These are phyloP conservation scores for Nemotelus nigrinus DNA, from an alignment of 2,888 invertebrate genomes.

Conservation along the genomic window DNA sequence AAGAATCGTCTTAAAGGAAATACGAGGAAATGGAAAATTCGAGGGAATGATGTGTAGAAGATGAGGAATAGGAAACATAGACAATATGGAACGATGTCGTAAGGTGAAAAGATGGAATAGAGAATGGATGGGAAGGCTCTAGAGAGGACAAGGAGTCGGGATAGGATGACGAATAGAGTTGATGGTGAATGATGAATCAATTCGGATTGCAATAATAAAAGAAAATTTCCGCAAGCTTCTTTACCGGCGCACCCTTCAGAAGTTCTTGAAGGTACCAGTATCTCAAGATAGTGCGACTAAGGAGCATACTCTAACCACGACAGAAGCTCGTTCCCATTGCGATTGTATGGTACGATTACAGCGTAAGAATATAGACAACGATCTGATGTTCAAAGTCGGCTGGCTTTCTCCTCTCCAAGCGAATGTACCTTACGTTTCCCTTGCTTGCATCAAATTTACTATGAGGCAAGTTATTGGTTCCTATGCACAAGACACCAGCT, in stretches of 20 bases:
- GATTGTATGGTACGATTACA: neutral
- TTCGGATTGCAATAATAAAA: conserved; percentile 45
- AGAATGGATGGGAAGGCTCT: no score
- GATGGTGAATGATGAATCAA: conserved; percentile 47
- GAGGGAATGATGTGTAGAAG: neutral
- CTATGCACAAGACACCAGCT: neutral
- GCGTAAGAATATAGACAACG: neutral
- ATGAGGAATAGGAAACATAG: neutral
- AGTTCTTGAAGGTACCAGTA: conserved; percentile 35
- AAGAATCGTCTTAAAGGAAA: conserved; percentile 6
- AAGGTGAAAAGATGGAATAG: neutral
- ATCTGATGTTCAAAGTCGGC: neutral
- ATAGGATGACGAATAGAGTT: conserved; percentile 27
- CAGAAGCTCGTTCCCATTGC: neutral
- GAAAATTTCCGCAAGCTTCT: conserved; percentile 11
- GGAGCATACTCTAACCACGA: neutral
- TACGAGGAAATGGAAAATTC: neutral
- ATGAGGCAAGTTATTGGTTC: conserved; percentile 39
- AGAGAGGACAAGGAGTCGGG: neutral
- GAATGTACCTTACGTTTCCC: neutral
- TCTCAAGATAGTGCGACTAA: neutral
- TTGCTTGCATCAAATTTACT: conserved; percentile 9
- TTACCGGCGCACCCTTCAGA: conserved; percentile 34
- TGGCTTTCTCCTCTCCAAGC: neutral
- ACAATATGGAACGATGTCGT: neutral